Conservation (phyloP, 2,888 invertebrate genomes). For the Nephrotoma appendiculata region DNA sequence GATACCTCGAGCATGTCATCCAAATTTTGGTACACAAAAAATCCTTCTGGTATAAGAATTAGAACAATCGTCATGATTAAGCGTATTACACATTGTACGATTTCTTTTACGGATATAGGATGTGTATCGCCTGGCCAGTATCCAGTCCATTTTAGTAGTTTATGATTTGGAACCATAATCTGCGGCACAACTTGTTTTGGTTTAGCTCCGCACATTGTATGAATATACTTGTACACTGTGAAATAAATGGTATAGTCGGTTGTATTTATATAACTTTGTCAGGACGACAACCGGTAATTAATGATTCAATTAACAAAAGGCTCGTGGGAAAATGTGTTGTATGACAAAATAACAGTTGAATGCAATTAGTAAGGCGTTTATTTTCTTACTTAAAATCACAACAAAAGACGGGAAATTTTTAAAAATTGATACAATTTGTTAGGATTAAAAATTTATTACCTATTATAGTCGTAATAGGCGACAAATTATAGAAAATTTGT, state of each 20-base stretch:
- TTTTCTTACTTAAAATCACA: not conserved
- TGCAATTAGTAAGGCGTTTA: not conserved
- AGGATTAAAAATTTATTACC: not conserved
- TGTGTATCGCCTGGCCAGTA: not conserved
- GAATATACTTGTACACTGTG: not conserved
- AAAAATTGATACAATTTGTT: not conserved
- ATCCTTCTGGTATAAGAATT: not conserved
- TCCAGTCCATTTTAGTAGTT: not conserved
- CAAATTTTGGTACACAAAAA: not conserved
- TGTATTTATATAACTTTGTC: not conserved
- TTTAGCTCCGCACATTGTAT: not conserved
- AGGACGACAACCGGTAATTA: not conserved
- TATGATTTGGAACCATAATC: not conserved
- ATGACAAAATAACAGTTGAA: not conserved
- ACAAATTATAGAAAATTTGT: not conserved
- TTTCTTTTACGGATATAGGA: not conserved
- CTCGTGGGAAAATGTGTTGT: not conserved
- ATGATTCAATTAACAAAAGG: not conserved
- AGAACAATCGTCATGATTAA: not conserved
- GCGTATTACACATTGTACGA: not conserved
- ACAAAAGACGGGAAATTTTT: not conserved
- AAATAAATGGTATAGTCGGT: not conserved
- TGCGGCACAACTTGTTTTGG: not conserved
- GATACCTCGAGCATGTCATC: conserved; percentile 1
- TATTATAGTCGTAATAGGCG: not conserved